phyloP scores from a whole-genome alignment of 2,113 vertebrate species.

The Hipposideros armiger region DNA sequence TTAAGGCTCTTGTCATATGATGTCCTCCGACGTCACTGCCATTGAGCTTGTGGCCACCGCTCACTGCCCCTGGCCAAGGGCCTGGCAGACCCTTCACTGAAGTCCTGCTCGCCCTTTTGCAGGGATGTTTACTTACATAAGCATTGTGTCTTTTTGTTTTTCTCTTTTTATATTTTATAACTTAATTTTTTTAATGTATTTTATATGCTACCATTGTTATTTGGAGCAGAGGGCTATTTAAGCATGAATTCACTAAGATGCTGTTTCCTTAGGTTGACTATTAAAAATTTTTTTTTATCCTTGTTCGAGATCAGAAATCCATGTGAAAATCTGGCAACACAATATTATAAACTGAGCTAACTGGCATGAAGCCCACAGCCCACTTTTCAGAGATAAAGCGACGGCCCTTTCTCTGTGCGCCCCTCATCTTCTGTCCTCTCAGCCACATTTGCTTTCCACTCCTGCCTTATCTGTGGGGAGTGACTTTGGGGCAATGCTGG shows the following conservation, averaged over 20 bases:
- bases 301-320: background rate
- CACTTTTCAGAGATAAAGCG: background rate
- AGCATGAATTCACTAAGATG: constrained; percentile 1
- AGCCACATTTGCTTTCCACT: background rate
- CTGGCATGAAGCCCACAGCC: background rate
- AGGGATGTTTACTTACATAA: background rate
- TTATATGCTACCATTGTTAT: background rate
- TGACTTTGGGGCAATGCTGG: background rate
- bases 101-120: background rate
- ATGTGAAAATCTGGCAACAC: background rate
- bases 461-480: background rate
- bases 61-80: background rate
- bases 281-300: background rate
- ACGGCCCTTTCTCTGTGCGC: background rate
- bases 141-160: background rate
- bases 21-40: background rate
- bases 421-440: background rate
- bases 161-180: background rate
- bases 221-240: background rate
- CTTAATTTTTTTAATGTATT: background rate
- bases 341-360: background rate
- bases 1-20: background rate
- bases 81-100: background rate
- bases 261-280: background rate
- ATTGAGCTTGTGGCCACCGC: background rate